phyloP scores from a whole-genome alignment of 2,888 invertebrate species.

The Linyphia triangularis region DNA sequence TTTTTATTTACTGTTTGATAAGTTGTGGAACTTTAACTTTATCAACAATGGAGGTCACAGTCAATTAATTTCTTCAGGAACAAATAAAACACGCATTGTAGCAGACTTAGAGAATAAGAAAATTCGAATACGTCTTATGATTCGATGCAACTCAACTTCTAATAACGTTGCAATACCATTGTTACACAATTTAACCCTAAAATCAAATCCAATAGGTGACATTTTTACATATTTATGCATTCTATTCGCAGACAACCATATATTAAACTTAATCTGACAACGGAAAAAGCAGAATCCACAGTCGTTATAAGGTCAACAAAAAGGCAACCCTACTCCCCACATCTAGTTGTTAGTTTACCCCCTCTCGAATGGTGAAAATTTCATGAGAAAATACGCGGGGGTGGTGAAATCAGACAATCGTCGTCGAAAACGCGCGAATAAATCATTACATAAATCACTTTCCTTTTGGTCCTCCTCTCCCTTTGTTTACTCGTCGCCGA shows the following conservation, averaged over 20 bases:
- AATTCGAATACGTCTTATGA: too few species aligned
- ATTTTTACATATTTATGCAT: too few species aligned
- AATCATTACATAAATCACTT: constrained; percentile 73
- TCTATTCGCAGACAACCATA: neutral
- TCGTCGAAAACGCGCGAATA: constrained; percentile 58
- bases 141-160: too few species aligned
- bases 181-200: too few species aligned
- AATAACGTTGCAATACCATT: too few species aligned
- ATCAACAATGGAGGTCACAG: too few species aligned
- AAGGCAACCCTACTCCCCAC: neutral
- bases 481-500: constrained; percentile 65
- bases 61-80: too few species aligned
- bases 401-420: constrained; percentile 52
- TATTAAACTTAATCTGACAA: neutral
- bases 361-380: constrained; percentile 28
- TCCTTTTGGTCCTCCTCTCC: constrained; percentile 40
- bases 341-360: neutral
- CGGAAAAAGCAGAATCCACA: neutral
- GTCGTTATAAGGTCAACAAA: neutral
- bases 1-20: too few species aligned
- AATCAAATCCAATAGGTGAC: too few species aligned
- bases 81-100: too few species aligned
- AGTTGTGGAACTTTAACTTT: too few species aligned
- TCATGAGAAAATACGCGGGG: constrained; percentile 59
- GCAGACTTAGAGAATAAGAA: too few species aligned